These are phyloP conservation scores for Chironomus tentans DNA, from an alignment of 2,888 invertebrate species.

Conservation along the genomic window DNA sequence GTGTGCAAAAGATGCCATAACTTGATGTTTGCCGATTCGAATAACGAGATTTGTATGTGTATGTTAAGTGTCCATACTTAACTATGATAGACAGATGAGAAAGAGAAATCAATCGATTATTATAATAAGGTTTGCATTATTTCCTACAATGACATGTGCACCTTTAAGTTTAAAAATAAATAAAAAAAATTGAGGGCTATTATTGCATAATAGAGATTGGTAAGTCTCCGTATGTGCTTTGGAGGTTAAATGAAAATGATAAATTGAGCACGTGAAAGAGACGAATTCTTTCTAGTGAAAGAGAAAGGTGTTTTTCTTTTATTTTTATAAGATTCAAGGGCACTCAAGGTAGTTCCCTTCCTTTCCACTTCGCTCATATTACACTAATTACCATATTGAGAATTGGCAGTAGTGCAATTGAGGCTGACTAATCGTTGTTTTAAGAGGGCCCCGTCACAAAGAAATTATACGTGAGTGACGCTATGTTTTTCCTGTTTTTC, in stretches of 20 bases:
- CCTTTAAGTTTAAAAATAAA: background rate
- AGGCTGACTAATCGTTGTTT: background rate
- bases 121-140: background rate
- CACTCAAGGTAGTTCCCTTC: background rate
- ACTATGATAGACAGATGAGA: background rate
- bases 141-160: background rate
- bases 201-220: conserved; percentile 12
- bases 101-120: conserved; percentile 1
- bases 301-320: conserved; percentile 3
- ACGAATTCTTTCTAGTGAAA: conserved; percentile 1
- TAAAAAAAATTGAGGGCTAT: background rate
- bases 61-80: background rate
- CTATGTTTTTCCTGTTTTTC: too few species aligned
- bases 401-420: background rate
- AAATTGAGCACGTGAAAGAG: background rate
- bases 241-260: background rate
- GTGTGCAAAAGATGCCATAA: background rate
- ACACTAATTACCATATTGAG: background rate
- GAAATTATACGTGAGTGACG: too few species aligned
- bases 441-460: too few species aligned
- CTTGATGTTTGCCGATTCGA: background rate
- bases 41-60: background rate
- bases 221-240: background rate
- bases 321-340: background rate
- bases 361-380: background rate